Conservation (phyloP, 2,888 invertebrate species). For the Hirudinaria manillensis region DNA sequence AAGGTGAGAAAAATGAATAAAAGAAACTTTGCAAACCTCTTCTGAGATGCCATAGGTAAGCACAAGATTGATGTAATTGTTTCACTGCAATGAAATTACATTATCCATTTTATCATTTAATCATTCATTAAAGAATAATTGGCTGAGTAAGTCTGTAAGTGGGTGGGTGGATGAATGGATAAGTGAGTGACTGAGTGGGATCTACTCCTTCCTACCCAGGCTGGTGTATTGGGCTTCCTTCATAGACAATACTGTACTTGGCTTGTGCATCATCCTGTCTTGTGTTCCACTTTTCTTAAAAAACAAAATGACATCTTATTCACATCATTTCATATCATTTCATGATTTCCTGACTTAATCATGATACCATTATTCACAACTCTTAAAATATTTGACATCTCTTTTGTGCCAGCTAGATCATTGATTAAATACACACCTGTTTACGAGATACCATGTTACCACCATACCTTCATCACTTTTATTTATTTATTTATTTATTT, state of each 20-base stretch:
- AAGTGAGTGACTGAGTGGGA: not conserved
- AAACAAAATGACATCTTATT: no score
- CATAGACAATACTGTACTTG: constrained; percentile 45
- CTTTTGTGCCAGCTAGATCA: no score
- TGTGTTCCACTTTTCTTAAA: constrained; percentile 50
- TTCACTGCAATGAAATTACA: constrained; percentile 55
- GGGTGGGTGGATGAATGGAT: constrained; percentile 1
- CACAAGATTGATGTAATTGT: constrained; percentile 48
- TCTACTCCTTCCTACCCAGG: constrained; percentile 41
- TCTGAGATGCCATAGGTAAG: constrained; percentile 52
- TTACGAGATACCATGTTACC: no score
- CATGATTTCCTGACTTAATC: no score
- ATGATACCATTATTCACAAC: no score
- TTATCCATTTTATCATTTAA: not conserved
- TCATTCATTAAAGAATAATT: not conserved
- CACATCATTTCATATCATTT: no score
- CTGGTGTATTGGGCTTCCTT: constrained; percentile 44
- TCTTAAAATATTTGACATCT: no score
- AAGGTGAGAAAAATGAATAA: not conserved
- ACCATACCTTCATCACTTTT: no score
- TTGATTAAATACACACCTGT: no score
- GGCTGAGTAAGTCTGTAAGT: not conserved
- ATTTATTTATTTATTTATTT: no score
- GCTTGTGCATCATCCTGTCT: constrained; percentile 45
- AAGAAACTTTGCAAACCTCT: constrained; percentile 41